Base-by-base conservation (phyloP, 2,888 invertebrate species). In the Nemotelus nigrinus region DNA sequence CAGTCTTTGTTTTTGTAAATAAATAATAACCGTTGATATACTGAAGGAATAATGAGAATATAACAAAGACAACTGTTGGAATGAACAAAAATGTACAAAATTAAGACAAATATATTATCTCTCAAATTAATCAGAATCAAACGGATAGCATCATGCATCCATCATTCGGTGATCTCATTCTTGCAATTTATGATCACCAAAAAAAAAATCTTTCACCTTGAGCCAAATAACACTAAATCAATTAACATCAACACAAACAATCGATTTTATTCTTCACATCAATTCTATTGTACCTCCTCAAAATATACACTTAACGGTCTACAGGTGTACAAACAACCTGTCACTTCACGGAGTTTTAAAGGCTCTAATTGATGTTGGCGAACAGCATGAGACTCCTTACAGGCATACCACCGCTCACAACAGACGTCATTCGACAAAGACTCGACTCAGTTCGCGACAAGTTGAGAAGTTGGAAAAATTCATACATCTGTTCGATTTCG, bases 291-390 rank as follows among this genome's bases (percentile, higher is more conserved):
- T 64, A 43, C n/a, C 43, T 48, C 6, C 43, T 48, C 6, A 41
- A 48, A 47, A 48, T 8, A 63, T 39, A 74, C 48, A 60, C 74
- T 74, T 74, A 74, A 74, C 60, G 74, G 63, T 47, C 43, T 63
- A 74, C 74, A 74, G 74, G 74, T 74, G 74, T 60, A n/a, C 63
- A 74, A 74, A 74, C 74, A 74, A 74, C 74, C 74, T 74, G 74
- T 74, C 74, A 60, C 74, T 74, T 74, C 74, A 60, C 60, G 50
- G 50, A 39, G 63, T 48, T 50, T 39, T 60, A 41, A 48, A 74
- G 74, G 63, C 48, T 63, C 74, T 60, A 60, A 74, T 74, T 60
- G 48, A 41, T 74, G 60, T 63, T 48, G 60, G 74, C 44, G 50
- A 74, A 74, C 74, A 74, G 74, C 74, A 39, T 60, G 74, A 74